Conservation (phyloP, 2,888 invertebrate genomes). For the Gastracanthus pulcherrimus region DNA sequence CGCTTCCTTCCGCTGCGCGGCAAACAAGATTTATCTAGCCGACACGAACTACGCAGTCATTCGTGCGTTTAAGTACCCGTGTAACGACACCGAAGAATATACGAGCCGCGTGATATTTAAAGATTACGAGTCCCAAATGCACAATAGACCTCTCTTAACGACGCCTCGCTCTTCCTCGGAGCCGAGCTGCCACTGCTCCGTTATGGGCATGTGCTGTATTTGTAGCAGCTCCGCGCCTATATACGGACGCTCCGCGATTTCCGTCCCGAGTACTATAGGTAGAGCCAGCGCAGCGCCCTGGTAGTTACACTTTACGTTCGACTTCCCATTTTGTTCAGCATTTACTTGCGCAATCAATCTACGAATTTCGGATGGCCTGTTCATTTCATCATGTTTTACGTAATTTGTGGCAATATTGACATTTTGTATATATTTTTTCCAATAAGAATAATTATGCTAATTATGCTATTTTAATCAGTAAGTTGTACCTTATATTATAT, state of each 20-base stretch:
- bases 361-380: too few species aligned
- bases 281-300: too few species aligned
- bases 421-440: too few species aligned
- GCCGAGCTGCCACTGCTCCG: constrained; percentile 9
- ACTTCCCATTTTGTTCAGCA: background rate
- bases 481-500: too few species aligned
- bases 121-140: constrained; percentile 71
- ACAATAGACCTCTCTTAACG: constrained; percentile 64
- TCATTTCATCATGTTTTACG: too few species aligned
- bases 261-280: background rate
- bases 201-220: background rate
- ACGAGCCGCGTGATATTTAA: constrained; percentile 60
- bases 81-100: constrained; percentile 66
- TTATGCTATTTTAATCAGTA: too few species aligned
- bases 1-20: background rate
- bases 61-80: constrained; percentile 70
- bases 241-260: background rate
- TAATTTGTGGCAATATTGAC: too few species aligned
- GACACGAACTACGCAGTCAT: constrained; percentile 5
- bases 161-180: constrained; percentile 55
- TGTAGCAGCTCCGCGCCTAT: background rate
- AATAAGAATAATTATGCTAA: too few species aligned
- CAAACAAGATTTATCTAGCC: constrained; percentile 19
- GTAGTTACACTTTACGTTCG: background rate
- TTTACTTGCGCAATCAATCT: background rate